These are phyloP conservation scores for Calameuta idolon DNA, from an alignment of 2,888 invertebrate species.

Conservation along the genomic window DNA sequence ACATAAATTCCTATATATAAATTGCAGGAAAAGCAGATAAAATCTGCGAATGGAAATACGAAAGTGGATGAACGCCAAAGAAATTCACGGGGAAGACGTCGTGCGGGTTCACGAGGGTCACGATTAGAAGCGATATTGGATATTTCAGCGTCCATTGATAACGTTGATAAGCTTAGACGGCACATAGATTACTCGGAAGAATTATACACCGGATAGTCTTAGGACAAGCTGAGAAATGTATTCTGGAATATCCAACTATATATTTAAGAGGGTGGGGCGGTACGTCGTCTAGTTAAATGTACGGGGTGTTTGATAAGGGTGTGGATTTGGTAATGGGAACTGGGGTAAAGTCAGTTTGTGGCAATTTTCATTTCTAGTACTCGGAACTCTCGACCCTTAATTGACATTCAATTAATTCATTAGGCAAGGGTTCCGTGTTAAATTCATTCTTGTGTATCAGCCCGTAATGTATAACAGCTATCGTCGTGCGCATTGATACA, in stretches of 20 bases:
- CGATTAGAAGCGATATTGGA: not conserved
- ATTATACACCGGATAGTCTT: not conserved
- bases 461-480: not conserved
- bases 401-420: not conserved
- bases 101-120: not conserved
- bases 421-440: not conserved
- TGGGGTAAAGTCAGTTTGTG: not conserved
- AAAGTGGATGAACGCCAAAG: not conserved
- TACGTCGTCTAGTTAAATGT: not conserved
- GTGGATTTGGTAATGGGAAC: not conserved
- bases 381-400: not conserved
- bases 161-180: not conserved
- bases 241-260: not conserved
- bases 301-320: not conserved
- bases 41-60: not conserved
- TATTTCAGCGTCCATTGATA: not conserved
- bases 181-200: not conserved
- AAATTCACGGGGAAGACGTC: not conserved
- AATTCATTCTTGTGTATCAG: not conserved
- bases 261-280: not conserved
- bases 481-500: not conserved
- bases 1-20: not conserved
- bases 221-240: not conserved
- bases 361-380: not conserved
- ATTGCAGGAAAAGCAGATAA: not conserved